Conservation (phyloP, 2,797 vertebrate species). For the Epinephelus awoara region DNA sequence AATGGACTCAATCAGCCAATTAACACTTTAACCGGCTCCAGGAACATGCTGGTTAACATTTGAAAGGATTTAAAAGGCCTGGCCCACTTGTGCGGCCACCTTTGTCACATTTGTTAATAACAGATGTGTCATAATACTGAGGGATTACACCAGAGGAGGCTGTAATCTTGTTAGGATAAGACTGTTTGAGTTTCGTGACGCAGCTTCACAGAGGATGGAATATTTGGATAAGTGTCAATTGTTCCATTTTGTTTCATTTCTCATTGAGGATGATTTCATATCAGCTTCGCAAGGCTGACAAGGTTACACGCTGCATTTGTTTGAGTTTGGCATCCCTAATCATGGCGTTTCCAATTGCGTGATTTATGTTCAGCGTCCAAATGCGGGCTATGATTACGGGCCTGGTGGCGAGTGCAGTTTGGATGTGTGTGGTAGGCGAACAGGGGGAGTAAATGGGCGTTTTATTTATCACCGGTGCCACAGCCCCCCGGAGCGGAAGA, state of each 20-base stretch:
- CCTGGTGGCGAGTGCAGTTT: constrained; percentile 90
- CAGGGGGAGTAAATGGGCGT: constrained; percentile 93
- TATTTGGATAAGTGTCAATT: constrained; percentile 62
- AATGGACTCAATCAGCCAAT: constrained; percentile 88
- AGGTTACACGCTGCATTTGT: constrained; percentile 85
- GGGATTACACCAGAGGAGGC: constrained; percentile 74
- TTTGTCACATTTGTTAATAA: constrained; percentile 74
- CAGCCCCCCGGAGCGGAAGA: constrained; percentile 96
- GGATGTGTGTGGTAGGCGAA: constrained; percentile 86
- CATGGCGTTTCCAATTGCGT: constrained; percentile 91
- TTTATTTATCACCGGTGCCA: constrained; percentile 98
- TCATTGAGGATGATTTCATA: constrained; percentile 70
- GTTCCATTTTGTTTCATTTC: constrained; percentile 75
- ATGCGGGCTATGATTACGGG: constrained; percentile 92
- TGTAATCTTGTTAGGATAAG: constrained; percentile 76
- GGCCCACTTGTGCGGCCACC: constrained; percentile 56
- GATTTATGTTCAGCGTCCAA: constrained; percentile 94
- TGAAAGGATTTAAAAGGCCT: constrained; percentile 75
- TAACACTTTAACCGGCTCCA: constrained; percentile 79
- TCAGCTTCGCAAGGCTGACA: constrained; percentile 79
- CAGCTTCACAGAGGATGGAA: neutral
- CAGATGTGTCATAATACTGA: constrained; percentile 81
- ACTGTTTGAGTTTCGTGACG: constrained; percentile 6
- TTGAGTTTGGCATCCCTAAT: constrained; percentile 90
- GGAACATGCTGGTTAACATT: constrained; percentile 85